Evolutionary conservation across 2,888 invertebrate species (phyloP).

Genomic region (Timandra comae): DNA sequence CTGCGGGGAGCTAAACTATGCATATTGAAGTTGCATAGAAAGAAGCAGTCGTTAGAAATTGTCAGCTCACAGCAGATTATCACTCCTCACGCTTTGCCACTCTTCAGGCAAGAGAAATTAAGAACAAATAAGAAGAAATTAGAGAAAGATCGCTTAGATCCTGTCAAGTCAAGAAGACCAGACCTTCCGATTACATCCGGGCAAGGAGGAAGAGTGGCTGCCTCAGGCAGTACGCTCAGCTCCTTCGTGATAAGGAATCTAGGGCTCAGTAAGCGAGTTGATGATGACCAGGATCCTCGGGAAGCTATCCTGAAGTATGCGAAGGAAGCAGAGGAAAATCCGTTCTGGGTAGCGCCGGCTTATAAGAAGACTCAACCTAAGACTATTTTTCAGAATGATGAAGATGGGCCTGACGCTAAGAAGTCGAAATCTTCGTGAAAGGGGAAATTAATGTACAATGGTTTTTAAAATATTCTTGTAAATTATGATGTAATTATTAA

Average conservation of each 20-base stretch:
- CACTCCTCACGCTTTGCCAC: conserved; percentile 95
- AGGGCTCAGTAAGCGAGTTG: conserved; percentile 92
- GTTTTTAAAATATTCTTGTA: no score
- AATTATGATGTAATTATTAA: conserved; percentile 4
- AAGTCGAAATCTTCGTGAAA: conserved; percentile 61
- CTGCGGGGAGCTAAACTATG: conserved; percentile 94
- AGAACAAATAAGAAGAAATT: conserved; percentile 92
- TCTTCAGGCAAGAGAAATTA: conserved; percentile 94
- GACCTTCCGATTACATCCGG: conserved; percentile 93
- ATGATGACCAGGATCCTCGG: conserved; percentile 95
- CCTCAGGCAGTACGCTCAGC: conserved; percentile 96
- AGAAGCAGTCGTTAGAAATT: conserved; percentile 89
- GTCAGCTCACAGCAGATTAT: conserved; percentile 95
- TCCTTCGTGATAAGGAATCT: conserved; percentile 97
- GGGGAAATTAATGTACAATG: no score
- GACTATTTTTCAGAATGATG: conserved; percentile 83
- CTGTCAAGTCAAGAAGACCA: conserved; percentile 87
- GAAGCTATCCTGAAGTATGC: conserved; percentile 96
- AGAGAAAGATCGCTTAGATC: conserved; percentile 93
- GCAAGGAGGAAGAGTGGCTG: conserved; percentile 94
- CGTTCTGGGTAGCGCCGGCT: conserved; percentile 97
- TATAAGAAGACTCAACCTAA: conserved; percentile 93
- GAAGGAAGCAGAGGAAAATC: conserved; percentile 96
- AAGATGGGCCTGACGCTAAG: conserved; percentile 69
- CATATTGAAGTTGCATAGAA: conserved; percentile 86